These are phyloP conservation scores for Leptinotarsa juncta DNA, from an alignment of 2,888 invertebrate species.

Conservation along the genomic window DNA sequence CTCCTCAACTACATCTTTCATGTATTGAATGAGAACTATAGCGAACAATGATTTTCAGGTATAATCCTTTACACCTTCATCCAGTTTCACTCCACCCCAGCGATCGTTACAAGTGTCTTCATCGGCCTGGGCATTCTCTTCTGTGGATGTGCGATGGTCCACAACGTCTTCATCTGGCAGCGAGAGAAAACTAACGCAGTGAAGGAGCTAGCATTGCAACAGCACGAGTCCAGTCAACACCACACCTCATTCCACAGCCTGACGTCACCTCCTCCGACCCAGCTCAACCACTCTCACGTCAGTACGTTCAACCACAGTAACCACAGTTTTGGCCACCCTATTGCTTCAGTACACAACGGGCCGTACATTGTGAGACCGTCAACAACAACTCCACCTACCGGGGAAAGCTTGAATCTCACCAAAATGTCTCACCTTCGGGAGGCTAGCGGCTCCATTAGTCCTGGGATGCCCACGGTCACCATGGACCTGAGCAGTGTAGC, in stretches of 20 bases:
- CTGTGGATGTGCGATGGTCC: conserved; percentile 93
- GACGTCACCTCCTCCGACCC: conserved; percentile 50
- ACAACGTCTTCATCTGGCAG: conserved; percentile 95
- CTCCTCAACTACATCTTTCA: too few species aligned
- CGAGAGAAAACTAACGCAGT: conserved; percentile 88
- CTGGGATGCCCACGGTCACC: conserved; percentile 71
- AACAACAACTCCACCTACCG: conserved; percentile 70
- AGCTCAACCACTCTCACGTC: conserved; percentile 60
- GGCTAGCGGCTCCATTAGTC: conserved; percentile 74
- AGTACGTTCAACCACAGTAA: conserved; percentile 62
- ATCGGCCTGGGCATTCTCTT: conserved; percentile 93
- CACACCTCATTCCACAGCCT: conserved; percentile 61
- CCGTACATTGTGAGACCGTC: conserved; percentile 74
- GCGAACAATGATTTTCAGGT: conserved; percentile 69
- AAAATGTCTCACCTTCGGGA: conserved; percentile 64
- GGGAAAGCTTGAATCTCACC: conserved; percentile 58
- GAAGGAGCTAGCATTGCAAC: conserved; percentile 68
- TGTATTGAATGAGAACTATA: background rate
- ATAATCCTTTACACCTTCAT: conserved; percentile 93
- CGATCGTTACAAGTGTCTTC: conserved; percentile 89
- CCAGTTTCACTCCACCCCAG: conserved; percentile 91
- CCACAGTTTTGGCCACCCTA: conserved; percentile 61
- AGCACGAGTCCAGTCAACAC: conserved; percentile 55
- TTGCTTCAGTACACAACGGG: conserved; percentile 63
- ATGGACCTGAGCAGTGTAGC: conserved; percentile 74